phyloP scores from a whole-genome alignment of 2,113 vertebrate genomes.

The Pycnonotus jocosus region DNA sequence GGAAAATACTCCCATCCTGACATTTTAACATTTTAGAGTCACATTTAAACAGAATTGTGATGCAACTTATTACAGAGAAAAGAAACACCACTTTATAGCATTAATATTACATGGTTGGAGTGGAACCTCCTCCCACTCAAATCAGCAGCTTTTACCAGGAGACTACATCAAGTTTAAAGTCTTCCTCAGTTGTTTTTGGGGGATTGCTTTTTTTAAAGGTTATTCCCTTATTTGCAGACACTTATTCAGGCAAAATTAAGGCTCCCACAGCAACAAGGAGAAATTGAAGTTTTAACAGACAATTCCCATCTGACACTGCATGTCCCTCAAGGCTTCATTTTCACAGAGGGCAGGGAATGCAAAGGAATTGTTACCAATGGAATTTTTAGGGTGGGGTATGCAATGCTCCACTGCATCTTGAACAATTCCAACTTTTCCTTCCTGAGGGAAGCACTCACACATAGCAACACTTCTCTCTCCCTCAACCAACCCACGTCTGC shows the following conservation, averaged over 20 bases:
- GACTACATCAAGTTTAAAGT: not conserved
- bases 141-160: not conserved
- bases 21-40: not conserved
- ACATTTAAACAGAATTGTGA: not conserved
- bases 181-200: not conserved
- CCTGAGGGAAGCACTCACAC: not conserved
- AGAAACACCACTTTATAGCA: fast-evolving
- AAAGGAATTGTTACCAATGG: not conserved
- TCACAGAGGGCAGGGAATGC: not conserved
- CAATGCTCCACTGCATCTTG: not conserved
- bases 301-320: not conserved
- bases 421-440: not conserved
- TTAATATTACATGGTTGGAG: not conserved
- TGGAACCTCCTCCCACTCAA: not conserved
- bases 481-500: not conserved
- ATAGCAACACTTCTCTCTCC: too few species aligned
- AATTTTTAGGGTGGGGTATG: not conserved
- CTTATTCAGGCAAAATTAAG: not conserved
- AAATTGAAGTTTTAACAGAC: not conserved
- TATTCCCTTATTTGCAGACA: not conserved
- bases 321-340: not conserved
- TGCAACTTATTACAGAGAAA: fast-evolving
- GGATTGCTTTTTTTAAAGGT: not conserved
- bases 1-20: not conserved
- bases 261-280: not conserved